Percentiles rank a stretch among this genome's conserved stretches.
Conservation (phyloP, 2,797 vertebrate species). For the Champsocephalus esox region DNA sequence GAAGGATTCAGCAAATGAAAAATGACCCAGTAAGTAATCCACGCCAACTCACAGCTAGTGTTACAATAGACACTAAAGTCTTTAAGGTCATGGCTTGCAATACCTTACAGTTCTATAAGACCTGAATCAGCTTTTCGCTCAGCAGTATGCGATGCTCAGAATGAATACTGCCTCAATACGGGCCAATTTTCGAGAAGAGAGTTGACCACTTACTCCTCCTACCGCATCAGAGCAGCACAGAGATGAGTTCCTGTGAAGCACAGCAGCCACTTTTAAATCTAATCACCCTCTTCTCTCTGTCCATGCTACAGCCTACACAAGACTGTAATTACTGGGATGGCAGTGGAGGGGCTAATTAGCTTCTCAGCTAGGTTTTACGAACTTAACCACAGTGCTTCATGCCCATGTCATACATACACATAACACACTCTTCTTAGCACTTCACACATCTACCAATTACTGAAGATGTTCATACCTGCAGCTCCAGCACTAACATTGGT, state of each 20-base stretch:
- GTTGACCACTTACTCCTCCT: conserved; percentile 53
- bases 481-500: conserved; percentile 16
- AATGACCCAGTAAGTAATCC: conserved; percentile 58
- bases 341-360: conserved; percentile 70
- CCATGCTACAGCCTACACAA: conserved; percentile 36
- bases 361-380: conserved; percentile 53
- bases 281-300: conserved; percentile 24
- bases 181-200: conserved; percentile 23
- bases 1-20: conserved; percentile 66
- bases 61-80: conserved; percentile 58
- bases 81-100: conserved; percentile 64
- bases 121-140: conserved; percentile 71
- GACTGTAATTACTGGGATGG: conserved; percentile 64
- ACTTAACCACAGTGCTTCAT: conserved; percentile 41
- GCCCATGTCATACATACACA: conserved; percentile 33
- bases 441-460: conserved; percentile 43
- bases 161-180: conserved; percentile 61
- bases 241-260: conserved; percentile 24
- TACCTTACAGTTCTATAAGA: conserved; percentile 61
- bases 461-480: conserved; percentile 35
- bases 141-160: conserved; percentile 38
- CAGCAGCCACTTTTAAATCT: conserved; percentile 32
- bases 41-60: conserved; percentile 25
- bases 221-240: conserved; percentile 21
- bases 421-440: conserved; percentile 8